These are phyloP conservation scores for Hydrophis major DNA, from an alignment of 2,797 vertebrate genomes.

Conservation along the genomic window DNA sequence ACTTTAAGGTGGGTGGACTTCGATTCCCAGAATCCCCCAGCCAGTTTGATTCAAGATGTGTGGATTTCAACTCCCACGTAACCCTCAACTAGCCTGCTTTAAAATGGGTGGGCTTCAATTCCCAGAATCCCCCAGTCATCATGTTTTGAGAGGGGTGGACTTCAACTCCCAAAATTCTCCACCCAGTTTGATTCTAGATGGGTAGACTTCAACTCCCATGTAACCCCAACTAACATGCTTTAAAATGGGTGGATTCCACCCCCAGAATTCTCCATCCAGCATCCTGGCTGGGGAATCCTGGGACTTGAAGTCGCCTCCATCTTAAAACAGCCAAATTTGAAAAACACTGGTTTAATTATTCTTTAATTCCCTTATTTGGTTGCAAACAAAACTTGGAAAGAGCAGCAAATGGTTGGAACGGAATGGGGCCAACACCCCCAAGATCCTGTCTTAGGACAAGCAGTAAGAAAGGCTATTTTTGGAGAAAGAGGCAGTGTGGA, in stretches of 20 bases:
- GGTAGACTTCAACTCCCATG: background rate
- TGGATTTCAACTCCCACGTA: background rate
- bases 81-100: background rate
- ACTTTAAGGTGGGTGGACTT: background rate
- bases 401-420: too few relatives aligned
- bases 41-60: background rate
- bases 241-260: background rate
- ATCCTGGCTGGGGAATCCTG: background rate
- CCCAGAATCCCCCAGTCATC: background rate
- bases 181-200: too few relatives aligned
- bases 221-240: background rate
- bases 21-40: background rate
- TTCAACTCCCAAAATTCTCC: background rate
- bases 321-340: background rate
- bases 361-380: too few relatives aligned
- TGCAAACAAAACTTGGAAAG: background rate
- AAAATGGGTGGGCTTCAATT: background rate
- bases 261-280: too few relatives aligned
- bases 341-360: background rate
- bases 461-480: background rate
- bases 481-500: background rate
- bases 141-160: background rate
- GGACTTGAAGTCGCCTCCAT: background rate
- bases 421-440: background rate
- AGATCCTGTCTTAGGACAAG: background rate